Conservation (phyloP, 2,888 invertebrate species). For the Cheilosia scutellata region DNA sequence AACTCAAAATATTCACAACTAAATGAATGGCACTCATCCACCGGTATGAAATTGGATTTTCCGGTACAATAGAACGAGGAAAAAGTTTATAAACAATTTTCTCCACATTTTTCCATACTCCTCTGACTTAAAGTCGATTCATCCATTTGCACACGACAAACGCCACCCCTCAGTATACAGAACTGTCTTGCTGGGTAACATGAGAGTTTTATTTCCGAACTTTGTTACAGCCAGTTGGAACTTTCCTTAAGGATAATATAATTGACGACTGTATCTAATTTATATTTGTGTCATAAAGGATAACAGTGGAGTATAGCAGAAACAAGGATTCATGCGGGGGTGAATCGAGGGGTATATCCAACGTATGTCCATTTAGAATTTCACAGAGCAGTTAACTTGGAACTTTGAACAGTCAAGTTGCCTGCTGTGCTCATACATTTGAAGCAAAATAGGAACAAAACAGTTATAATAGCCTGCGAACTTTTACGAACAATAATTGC, state of each 20-base stretch:
- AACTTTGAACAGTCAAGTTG: conserved; percentile 47
- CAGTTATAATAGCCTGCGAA: conserved; percentile 66
- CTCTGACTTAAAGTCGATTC: background rate
- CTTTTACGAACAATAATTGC: conserved; percentile 71
- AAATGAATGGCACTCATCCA: conserved; percentile 42
- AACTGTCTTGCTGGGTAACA: conserved; percentile 16
- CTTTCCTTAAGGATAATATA: conserved; percentile 54
- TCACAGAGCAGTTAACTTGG: conserved; percentile 57
- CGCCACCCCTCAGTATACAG: background rate
- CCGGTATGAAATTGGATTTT: conserved; percentile 57
- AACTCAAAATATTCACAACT: conserved; percentile 55
- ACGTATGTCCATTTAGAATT: conserved; percentile 54
- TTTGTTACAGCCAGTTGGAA: conserved; percentile 43
- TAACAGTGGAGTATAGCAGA: conserved; percentile 11
- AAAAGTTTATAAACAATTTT: conserved; percentile 63
- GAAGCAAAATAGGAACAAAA: conserved; percentile 39
- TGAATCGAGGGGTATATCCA: background rate
- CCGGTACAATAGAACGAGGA: conserved; percentile 29
- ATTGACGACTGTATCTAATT: conserved; percentile 67
- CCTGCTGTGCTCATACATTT: conserved; percentile 26
- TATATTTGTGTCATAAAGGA: conserved; percentile 67
- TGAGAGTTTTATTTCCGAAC: conserved; percentile 48
- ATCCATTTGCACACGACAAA: background rate
- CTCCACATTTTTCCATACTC: conserved; percentile 33
- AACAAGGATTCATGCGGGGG: background rate